phyloP scores from a whole-genome alignment of 2,113 vertebrate species.

The Pelobates fuscus region DNA sequence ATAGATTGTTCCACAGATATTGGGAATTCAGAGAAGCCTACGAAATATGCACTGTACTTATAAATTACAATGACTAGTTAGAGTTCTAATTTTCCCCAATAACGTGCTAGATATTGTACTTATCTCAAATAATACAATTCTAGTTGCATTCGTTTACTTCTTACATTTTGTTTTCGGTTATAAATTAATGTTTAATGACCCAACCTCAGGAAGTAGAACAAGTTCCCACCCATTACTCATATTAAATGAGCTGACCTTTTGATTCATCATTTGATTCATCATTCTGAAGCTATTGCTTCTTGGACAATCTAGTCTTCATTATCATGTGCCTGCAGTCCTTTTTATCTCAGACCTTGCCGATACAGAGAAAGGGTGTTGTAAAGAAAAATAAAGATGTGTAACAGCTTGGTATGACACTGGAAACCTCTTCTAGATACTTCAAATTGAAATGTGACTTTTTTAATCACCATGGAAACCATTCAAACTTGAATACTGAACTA shows the following conservation, averaged over 20 bases:
- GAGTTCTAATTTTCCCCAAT: no score
- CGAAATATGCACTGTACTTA: no score
- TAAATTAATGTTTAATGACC: no score
- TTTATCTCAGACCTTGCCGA: constrained; percentile 13
- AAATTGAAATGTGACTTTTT: constrained; percentile 1
- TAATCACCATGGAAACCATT: constrained; percentile 26
- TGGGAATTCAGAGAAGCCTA: no score
- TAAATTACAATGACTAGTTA: no score
- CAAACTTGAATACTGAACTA: constrained; percentile 8
- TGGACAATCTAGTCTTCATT: not conserved
- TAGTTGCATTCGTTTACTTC: no score
- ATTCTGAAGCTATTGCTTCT: not conserved
- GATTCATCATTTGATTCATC: not conserved
- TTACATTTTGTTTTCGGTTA: no score
- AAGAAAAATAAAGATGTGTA: constrained; percentile 16
- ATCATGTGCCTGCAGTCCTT: not conserved
- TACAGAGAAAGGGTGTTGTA: not conserved
- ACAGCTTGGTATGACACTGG: constrained; percentile 29
- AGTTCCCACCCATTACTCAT: not conserved
- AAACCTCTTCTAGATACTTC: constrained; percentile 7
- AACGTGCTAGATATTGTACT: no score
- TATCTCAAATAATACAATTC: no score
- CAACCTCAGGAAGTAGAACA: no score
- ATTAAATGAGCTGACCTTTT: no score
- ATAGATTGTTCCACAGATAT: no score